A percentile compares a stretch with the other conserved stretches of the same genome.
Conservation (phyloP, 2,113 vertebrate species). For the Zosterops pallidus region DNA sequence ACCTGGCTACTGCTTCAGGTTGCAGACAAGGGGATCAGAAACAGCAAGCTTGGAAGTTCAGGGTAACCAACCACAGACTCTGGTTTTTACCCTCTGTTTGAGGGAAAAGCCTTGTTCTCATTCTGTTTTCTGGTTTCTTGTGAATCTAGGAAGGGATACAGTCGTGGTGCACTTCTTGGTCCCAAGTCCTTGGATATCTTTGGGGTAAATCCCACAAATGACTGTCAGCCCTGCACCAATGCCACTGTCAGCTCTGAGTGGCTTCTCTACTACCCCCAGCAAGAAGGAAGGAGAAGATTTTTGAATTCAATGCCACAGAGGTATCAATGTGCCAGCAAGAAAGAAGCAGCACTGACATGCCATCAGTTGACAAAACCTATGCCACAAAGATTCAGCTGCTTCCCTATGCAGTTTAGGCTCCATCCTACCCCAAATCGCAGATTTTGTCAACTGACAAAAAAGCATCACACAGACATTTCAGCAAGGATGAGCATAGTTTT, state of each 20-base stretch:
- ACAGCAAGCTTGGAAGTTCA: neutral
- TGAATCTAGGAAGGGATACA: neutral
- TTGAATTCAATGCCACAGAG: neutral
- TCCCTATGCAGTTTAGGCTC: neutral
- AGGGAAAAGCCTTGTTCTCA: neutral
- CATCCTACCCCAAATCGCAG: neutral
- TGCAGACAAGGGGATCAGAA: neutral
- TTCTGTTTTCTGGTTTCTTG: neutral
- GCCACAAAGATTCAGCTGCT: neutral
- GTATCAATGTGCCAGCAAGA: neutral
- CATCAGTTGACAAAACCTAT: neutral
- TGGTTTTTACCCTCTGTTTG: neutral
- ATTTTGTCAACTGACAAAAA: neutral
- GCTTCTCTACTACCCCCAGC: neutral
- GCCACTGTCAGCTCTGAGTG: accelerated
- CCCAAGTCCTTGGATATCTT: neutral
- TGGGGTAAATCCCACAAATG: neutral
- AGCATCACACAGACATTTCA: neutral
- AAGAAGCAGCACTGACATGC: neutral
- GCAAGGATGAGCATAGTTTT: neutral
- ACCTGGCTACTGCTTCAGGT: neutral
- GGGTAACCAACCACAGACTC: neutral
- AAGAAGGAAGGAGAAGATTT: neutral
- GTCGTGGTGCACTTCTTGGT: neutral
- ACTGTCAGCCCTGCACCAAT: neutral